Evolutionary conservation across 2,888 invertebrate species (phyloP).

Genomic region (Eristalis pertinax): DNA sequence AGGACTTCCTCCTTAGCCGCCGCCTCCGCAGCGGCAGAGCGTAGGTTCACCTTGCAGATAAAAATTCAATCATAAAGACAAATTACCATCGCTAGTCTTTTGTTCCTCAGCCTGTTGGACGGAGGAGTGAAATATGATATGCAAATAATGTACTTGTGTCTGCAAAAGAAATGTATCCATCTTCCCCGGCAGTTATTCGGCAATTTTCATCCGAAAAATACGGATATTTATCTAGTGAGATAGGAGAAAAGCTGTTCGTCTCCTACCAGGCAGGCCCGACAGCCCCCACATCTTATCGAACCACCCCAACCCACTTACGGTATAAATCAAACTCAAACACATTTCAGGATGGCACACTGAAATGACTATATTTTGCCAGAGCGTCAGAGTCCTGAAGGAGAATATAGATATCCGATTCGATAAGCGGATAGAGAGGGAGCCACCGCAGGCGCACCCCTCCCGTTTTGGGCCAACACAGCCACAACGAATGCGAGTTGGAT

Average conservation of each 20-base stretch:
- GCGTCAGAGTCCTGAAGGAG: conserved; percentile 20
- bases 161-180: conserved; percentile 47
- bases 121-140: conserved; percentile 65
- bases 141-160: conserved; percentile 63
- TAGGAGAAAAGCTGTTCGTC: not conserved
- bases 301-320: not conserved
- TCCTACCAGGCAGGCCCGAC: not conserved
- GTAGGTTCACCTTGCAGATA: conserved; percentile 12
- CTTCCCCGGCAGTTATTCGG: conserved; percentile 46
- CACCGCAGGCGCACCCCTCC: not conserved
- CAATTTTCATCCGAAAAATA: conserved; percentile 47
- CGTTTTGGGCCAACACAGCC: conserved; percentile 44
- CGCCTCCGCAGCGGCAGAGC: not conserved
- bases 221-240: conserved; percentile 33
- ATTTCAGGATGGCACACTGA: conserved; percentile 31
- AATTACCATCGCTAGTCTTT: conserved; percentile 52
- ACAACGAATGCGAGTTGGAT: conserved; percentile 48
- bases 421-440: conserved; percentile 56
- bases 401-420: conserved; percentile 60
- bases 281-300: not conserved
- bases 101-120: conserved; percentile 47
- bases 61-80: conserved; percentile 68
- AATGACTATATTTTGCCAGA: conserved; percentile 59
- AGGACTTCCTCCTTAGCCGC: too few relatives aligned
- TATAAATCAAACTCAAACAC: conserved; percentile 65